phyloP scores from a whole-genome alignment of 2,113 vertebrate genomes.

The Hippocampus guttulatus region DNA sequence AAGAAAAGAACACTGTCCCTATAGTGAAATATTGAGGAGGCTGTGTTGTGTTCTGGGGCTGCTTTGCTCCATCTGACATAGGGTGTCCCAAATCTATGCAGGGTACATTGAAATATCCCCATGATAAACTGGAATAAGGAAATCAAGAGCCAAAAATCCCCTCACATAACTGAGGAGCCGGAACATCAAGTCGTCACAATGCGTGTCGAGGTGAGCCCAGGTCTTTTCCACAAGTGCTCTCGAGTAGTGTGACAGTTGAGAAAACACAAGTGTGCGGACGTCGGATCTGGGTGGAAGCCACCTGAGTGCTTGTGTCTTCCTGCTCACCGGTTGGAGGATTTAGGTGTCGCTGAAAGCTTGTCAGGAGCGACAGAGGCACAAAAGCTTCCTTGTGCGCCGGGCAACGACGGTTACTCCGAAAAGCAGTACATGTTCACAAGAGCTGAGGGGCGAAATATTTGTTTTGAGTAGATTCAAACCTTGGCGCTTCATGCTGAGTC shows the following conservation, averaged over 20 bases:
- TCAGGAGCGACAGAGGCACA: slow-evolving; percentile 42
- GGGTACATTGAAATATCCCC: no score
- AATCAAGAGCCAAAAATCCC: neutral
- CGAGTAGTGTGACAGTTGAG: slow-evolving; percentile 52
- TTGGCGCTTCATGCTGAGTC: no score
- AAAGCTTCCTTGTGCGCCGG: slow-evolving; percentile 41
- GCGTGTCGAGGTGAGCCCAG: slow-evolving; percentile 28
- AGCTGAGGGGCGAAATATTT: slow-evolving; percentile 8
- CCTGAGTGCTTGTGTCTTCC: slow-evolving; percentile 58
- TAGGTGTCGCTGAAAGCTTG: slow-evolving; percentile 59
- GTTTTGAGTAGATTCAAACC: neutral
- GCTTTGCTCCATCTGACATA: no score
- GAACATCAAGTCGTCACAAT: slow-evolving; percentile 33
- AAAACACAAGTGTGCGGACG: slow-evolving; percentile 46
- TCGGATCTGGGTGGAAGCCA: slow-evolving; percentile 40
- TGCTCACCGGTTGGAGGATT: slow-evolving; percentile 60
- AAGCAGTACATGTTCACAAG: slow-evolving; percentile 9
- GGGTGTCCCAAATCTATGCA: no score
- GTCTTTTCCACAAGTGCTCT: slow-evolving; percentile 42
- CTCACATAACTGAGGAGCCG: slow-evolving; percentile 16
- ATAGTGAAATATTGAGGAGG: no score
- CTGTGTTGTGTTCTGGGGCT: no score
- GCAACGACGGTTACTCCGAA: slow-evolving; percentile 10
- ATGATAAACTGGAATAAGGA: neutral
- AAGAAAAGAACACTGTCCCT: no score